Evolutionary conservation across 2,888 invertebrate genomes (phyloP), one percentile per base, ranked within the genome.

Genomic region (Criorhina ranunculi): DNA sequence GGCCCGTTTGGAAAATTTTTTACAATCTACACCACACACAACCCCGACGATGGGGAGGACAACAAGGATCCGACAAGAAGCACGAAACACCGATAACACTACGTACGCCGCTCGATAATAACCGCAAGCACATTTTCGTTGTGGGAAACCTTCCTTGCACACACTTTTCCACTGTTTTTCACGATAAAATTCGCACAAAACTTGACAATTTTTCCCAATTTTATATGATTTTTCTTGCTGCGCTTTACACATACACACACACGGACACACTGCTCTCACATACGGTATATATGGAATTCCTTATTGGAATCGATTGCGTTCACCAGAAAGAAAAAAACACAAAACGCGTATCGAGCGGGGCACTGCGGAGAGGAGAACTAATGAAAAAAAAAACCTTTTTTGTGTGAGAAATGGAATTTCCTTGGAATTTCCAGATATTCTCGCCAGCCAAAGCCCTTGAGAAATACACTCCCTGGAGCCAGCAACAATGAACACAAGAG

Each of bases 271-370:
- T 51, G 1, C 55, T 29, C 75, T 29, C 75, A 33, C 59, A 42
- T 51, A 76, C 59, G 62, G 37, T 57, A 60, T 69, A 69, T 62
- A 66, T 40, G 59, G 75, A 80, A 85, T 85, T 85, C 85, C 85
- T 85, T 85, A 85, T 80, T 85, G 79, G 75, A 85, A 85, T 85
- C 85, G 85, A 80, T 85, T 80, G 75, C 85, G 75, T 85, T 85
- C 44, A 77, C 77, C 11, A 6, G 40, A 62, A 8, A 59, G 67
- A 62, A 46, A 67, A 67, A 62, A 62, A 59, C n/a, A 73, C 44
- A 49, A 33, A 67, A 67, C 59, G 66, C 69, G 59, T 59, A 67
- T 19, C 53, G 17, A 5, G 33, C 44, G 15, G 35, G 42, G 40
- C 42, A 40, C 59, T 19, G 31, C n/a, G 11, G 31, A n/a, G 15